phyloP scores from a whole-genome alignment of 1,140 invertebrate species.

The Phocides pigmalion region DNA sequence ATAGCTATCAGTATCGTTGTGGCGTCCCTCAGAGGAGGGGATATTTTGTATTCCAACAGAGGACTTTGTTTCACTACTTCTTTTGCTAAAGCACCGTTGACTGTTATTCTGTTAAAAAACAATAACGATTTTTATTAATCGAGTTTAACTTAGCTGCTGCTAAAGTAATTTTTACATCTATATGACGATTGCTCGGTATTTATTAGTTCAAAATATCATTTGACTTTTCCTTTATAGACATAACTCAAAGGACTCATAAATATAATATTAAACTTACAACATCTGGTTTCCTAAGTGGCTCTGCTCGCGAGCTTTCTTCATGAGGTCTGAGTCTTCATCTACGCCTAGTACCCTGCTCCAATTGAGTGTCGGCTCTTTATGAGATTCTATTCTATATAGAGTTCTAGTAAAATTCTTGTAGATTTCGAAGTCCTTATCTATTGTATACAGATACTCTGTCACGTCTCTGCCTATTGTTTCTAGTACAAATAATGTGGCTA shows the following conservation, averaged over 20 bases:
- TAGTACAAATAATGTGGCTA: slow-evolving; percentile 71
- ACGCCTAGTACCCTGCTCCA: slow-evolving; percentile 66
- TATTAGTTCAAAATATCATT: too few relatives aligned
- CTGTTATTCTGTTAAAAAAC: slow-evolving; percentile 65
- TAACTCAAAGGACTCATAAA: too few relatives aligned
- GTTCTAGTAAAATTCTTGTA: slow-evolving; percentile 60
- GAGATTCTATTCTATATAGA: slow-evolving; percentile 42
- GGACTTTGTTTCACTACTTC: slow-evolving; percentile 76
- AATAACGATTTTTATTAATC: too few relatives aligned
- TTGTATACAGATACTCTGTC: slow-evolving; percentile 56
- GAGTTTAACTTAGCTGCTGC: too few relatives aligned
- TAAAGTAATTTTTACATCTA: too few relatives aligned
- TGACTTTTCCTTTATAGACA: too few relatives aligned
- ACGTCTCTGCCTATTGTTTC: slow-evolving; percentile 72
- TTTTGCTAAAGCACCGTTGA: slow-evolving; percentile 76
- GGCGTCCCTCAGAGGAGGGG: slow-evolving; percentile 59
- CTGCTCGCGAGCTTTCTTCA: slow-evolving; percentile 56
- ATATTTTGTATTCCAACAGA: slow-evolving; percentile 71
- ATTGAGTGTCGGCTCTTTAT: slow-evolving; percentile 43
- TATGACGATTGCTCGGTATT: too few relatives aligned
- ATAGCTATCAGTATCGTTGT: slow-evolving; percentile 57
- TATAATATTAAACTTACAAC: slow-evolving; percentile 60
- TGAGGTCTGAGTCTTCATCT: slow-evolving; percentile 56
- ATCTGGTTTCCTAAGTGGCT: slow-evolving; percentile 62
- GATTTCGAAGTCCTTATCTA: slow-evolving; percentile 66